Evolutionary conservation across 2,888 invertebrate species (phyloP), one percentile per base, ranked within the genome.

Genomic region (Spatulosminthurus flaviceps): DNA sequence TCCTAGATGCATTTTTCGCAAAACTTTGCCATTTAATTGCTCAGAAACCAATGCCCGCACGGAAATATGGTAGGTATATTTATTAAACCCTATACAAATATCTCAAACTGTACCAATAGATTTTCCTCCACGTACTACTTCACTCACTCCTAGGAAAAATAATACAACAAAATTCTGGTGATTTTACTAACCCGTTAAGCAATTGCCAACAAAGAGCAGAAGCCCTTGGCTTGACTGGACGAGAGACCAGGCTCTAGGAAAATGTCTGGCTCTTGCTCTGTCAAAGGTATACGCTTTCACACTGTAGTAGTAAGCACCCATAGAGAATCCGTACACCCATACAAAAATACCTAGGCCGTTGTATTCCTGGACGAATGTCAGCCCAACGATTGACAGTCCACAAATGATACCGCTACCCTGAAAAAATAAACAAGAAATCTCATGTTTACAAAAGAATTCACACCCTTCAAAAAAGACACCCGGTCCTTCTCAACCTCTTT

Each of bases 261-360:
- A 95, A 88, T 95, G 93, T 81, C 95, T 90, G 1, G 94, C 94
- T 74, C 94, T 89, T 34, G 95, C 95, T 81, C 94, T 90, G 88
- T 95, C 95, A 87, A 94, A 95, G 0, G 94, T 94, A 89, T 94
- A 95, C 92, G 95, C 94, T 88, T 95, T 95, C 82, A 95, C 89
- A 71, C 94, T 93, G 88, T 95, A 95, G 88, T 93, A 93, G 88
- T 95, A 95, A 9, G 94, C 95, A 67, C 95, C 95, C 87, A 93
- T 93, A 88, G 94, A 94, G 86, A 95, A 92, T 73, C 94, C 94
- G 83, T 88, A 89, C 51, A 86, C 85, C 86, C 86, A 86, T 9
- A 83, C 85, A 81, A 87, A 87, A 21, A 86, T 81, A 19, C 86
- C 94, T 93, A 93, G 64, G 92, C 92, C 87, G 93, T 93, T 90